These are phyloP conservation scores for Cephalopachus bancanus DNA, from an alignment of 2,797 vertebrate species.

Conservation along the genomic window DNA sequence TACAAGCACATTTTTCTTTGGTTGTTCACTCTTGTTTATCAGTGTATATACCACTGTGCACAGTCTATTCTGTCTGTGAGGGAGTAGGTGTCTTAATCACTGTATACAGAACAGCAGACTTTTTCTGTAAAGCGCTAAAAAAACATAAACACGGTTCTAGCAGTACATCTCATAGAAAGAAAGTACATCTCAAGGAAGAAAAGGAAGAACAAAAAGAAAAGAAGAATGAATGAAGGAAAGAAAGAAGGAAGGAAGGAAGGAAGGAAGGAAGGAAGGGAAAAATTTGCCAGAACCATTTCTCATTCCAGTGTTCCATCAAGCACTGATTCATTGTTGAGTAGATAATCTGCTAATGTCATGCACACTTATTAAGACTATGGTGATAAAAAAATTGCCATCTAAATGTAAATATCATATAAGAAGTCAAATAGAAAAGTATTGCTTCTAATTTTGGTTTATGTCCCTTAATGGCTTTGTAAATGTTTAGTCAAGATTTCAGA, in stretches of 20 bases:
- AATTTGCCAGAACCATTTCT: neutral
- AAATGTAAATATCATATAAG: neutral
- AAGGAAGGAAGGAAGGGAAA: too few species aligned
- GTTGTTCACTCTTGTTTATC: neutral
- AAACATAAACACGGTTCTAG: neutral
- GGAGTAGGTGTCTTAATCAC: neutral
- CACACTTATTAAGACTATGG: neutral
- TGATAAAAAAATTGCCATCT: neutral
- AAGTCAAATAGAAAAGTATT: neutral
- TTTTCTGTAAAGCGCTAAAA: neutral
- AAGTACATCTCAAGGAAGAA: neutral
- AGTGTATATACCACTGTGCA: neutral
- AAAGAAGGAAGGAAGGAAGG: neutral
- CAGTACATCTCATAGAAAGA: neutral
- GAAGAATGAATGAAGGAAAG: neutral
- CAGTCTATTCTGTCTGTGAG: neutral
- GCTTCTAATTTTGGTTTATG: conserved; percentile 18
- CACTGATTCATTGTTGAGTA: neutral
- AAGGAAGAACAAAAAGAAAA: too few species aligned
- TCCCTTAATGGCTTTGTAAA: neutral
- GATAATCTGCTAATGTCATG: neutral
- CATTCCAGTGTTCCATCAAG: neutral
- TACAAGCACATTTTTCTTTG: neutral
- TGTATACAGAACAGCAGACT: neutral
- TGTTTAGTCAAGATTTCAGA: neutral